Evolutionary conservation across 64 coral and sea anemone species (phyloP).

Genomic region (Dendronephthya gigantea): DNA sequence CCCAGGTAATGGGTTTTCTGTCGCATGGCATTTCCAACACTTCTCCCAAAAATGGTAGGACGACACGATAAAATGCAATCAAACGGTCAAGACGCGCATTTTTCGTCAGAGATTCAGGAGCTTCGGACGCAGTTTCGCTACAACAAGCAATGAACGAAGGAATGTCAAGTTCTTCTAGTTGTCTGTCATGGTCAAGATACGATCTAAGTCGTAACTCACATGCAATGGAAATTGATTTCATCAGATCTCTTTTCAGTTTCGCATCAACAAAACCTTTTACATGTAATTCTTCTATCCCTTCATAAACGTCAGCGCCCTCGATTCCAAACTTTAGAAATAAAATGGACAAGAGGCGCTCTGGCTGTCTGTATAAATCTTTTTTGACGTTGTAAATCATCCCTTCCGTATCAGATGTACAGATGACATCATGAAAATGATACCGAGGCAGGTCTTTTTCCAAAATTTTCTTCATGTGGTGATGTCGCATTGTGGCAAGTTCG

Average conservation of each 20-base stretch:
- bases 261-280: not conserved
- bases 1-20: not conserved
- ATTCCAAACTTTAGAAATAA: not conserved
- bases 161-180: not conserved
- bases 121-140: not conserved
- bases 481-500: not conserved
- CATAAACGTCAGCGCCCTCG: not conserved
- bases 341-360: not conserved
- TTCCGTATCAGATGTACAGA: not conserved
- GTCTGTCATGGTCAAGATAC: not conserved
- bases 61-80: not conserved
- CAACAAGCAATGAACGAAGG: not conserved
- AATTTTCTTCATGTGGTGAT: not conserved
- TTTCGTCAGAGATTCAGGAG: not conserved
- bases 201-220: not conserved
- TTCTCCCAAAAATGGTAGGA: not conserved
- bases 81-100: not conserved
- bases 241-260: not conserved
- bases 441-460: not conserved
- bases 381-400: not conserved
- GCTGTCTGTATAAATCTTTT: not conserved
- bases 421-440: not conserved
- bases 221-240: not conserved
- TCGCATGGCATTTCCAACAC: not conserved
- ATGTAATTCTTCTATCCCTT: not conserved